These are phyloP conservation scores for Cordilura impudica DNA, from an alignment of 2,888 invertebrate genomes.

Conservation along the genomic window DNA sequence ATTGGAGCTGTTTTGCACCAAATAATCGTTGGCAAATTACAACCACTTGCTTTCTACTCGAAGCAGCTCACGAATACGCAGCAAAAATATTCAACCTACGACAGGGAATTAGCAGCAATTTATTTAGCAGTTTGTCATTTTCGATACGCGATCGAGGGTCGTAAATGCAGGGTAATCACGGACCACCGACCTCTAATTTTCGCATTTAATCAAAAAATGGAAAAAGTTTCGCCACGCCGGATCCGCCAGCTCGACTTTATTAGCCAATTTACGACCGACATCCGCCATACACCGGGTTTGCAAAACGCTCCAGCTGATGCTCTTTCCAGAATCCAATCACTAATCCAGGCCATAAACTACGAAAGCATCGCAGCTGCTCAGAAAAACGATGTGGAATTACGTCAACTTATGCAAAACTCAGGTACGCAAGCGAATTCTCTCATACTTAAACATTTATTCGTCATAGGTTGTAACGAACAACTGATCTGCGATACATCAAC, in stretches of 20 bases:
- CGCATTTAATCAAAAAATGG: slow-evolving; percentile 11
- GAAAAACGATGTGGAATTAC: neutral
- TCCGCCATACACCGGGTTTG: slow-evolving; percentile 3
- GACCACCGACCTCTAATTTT: slow-evolving; percentile 9
- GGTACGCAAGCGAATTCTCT: slow-evolving; percentile 6
- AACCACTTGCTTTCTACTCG: slow-evolving; percentile 60
- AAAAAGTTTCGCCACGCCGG: slow-evolving; percentile 13
- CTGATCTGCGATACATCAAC: slow-evolving; percentile 10
- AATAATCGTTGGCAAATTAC: slow-evolving; percentile 16
- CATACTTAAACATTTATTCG: neutral
- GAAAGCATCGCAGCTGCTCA: slow-evolving; percentile 61
- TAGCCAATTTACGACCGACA: slow-evolving; percentile 14
- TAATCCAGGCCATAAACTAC: neutral
- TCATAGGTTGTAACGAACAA: slow-evolving; percentile 13
- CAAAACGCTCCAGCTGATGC: neutral
- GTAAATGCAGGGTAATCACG: neutral
- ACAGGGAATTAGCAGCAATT: slow-evolving; percentile 1
- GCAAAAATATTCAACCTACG: no score
- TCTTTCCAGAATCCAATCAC: slow-evolving; percentile 47
- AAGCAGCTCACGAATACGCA: neutral
- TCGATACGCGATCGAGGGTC: slow-evolving; percentile 1
- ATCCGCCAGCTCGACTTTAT: neutral
- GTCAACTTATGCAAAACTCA: neutral
- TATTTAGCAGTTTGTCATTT: slow-evolving; percentile 11
- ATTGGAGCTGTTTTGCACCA: no score